Base-by-base conservation (phyloP, 2,113 vertebrate species). In the Anhinga anhinga region DNA sequence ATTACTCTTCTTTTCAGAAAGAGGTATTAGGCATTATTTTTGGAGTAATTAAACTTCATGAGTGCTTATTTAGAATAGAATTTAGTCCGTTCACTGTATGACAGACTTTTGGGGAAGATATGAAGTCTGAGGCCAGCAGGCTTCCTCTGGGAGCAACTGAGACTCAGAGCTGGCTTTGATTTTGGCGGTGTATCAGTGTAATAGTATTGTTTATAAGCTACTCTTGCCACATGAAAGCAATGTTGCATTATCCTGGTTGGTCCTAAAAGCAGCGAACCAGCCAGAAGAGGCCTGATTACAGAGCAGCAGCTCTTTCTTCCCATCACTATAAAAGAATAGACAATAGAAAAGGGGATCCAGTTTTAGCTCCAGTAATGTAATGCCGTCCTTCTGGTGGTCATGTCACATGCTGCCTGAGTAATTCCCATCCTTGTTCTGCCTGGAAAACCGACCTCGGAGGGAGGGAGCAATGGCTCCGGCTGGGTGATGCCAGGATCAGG, bases 261-360 rank as follows among this genome's bases (percentile, higher is more conserved):
- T 74, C 49, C 77, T 82, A 38, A 97, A 84, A 95, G 93, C 63
- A 20, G 87, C 3, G 14, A 40, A 38, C 11, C 58, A 80, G 86
- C 87, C 67, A 82, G 94, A 82, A 90, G 88, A 47, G 66, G 66
- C 82, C 63, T 93, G 94, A 94, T 96, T 96, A 91, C 71, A 91
- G 83, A 65, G 87, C 87, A 78, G 91, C 87, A 49, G 84, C 76
- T 66, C 78, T 72, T 58, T 83, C 94, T 96, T 95, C 91, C 90
- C 94, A 82, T 96, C 72, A 32, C 90, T 95, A 90, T 93, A 88
- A 77, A 95, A 95, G 96, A 90, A 94, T 58, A 96, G 80, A 93
- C 95, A 96, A 85, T 78, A 77, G 83, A 80, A 91, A 55, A 53
- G 1, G 3, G 70, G 63, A 90, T 96, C 85, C 84, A 61, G 82